Conservation (phyloP, 2,888 invertebrate species). For the Eudemis profundana region DNA sequence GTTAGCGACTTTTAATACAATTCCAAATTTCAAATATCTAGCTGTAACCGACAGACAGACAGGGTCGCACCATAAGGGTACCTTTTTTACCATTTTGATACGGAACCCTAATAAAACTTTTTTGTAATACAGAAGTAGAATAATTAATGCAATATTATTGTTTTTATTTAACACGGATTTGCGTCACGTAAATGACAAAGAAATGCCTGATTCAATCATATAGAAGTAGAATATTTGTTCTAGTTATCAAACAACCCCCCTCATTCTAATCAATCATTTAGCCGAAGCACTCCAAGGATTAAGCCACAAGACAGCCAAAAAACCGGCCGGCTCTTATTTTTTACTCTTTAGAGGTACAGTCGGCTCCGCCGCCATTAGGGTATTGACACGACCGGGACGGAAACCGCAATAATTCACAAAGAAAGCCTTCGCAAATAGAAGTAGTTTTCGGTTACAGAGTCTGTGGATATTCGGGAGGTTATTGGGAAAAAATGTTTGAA, state of each 20-base stretch:
- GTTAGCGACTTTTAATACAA: too few species aligned
- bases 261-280: slow-evolving; percentile 9
- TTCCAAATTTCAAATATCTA: too few species aligned
- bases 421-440: slow-evolving; percentile 72
- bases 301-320: slow-evolving; percentile 28
- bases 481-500: neutral
- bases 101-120: too few species aligned
- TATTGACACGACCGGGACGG: slow-evolving; percentile 73
- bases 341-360: slow-evolving; percentile 70
- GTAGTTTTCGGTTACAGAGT: slow-evolving; percentile 63
- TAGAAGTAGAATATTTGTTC: too few species aligned
- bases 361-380: slow-evolving; percentile 75
- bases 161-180: too few species aligned
- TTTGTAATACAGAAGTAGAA: too few species aligned
- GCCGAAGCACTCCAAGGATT: slow-evolving; percentile 12
- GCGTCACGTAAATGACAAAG: too few species aligned
- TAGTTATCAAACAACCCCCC: neutral
- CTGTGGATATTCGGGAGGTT: slow-evolving; percentile 19
- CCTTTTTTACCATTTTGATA: too few species aligned
- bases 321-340: slow-evolving; percentile 14
- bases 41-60: too few species aligned
- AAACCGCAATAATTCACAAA: slow-evolving; percentile 83
- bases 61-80: too few species aligned
- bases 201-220: too few species aligned
- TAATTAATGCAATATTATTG: too few species aligned